Conservation (phyloP, 2,797 vertebrate genomes). For the Sciurus vulgaris region DNA sequence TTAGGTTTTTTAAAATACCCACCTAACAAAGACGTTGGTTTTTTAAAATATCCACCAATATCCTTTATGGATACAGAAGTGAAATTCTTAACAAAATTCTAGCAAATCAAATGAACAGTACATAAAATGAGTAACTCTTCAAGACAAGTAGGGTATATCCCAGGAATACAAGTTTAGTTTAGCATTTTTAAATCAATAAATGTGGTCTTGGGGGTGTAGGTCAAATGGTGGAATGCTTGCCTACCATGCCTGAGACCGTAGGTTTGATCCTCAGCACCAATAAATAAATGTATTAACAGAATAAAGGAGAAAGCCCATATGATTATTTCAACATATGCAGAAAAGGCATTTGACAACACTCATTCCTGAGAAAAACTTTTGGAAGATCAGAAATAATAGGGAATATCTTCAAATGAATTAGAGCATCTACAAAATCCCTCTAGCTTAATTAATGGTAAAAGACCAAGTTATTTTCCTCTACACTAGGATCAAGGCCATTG, state of each 20-base stretch:
- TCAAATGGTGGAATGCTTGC: no score
- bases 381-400: no score
- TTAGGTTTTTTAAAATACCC: neutral
- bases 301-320: no score
- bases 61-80: no score
- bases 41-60: neutral
- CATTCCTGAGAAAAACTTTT: no score
- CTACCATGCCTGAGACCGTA: no score
- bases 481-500: neutral
- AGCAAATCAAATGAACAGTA: neutral
- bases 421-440: neutral
- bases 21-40: neutral
- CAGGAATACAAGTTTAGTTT: neutral
- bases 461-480: neutral
- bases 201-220: neutral
- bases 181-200: neutral
- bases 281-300: no score
- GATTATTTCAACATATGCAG: no score
- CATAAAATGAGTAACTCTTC: neutral
- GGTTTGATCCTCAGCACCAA: no score
- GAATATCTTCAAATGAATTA: no score
- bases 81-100: constrained; percentile 27
- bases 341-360: no score
- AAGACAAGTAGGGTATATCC: neutral
- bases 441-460: constrained; percentile 1